Base-by-base conservation (phyloP, 2,797 vertebrate genomes). In the Tragopan temminckii region DNA sequence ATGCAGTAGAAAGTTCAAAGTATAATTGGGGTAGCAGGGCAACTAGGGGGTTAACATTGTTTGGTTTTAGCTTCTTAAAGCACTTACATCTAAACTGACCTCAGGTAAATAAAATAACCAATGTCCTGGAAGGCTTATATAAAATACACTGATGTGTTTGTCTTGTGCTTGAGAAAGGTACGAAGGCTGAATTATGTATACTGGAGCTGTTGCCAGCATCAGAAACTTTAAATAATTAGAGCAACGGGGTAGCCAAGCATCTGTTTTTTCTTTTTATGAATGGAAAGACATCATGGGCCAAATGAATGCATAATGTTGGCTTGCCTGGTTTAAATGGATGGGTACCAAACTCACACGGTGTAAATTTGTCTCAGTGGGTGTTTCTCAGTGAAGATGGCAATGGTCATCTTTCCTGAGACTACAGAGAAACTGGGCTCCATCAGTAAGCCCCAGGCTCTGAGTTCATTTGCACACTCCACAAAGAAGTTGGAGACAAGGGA, bases 141-240 rank as follows among this genome's bases (percentile, higher is more conserved):
- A 79, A 96, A 95, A 76, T 50, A 95, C 77, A 94, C 74, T 92
- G 77, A 94, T 59, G 76, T 75, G 46, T 85, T 94, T 95, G 92
- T 95, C 72, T 90, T 78, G 50, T 85, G 83, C 88, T 93, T 95
- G 90, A 94, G 77, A 91, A 93, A 88, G 48, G 66, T 70, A 64
- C 0, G 62, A 52, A 84, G 76, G 43, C 50, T 92, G 69, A 94
- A 89, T 90, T 95, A 93, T 68, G 63, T 45, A 74, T 76, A 57
- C 43, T 68, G 52, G 57, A 50, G 52, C 59, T 1, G 13, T 48
- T 92, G 94, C 90, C 94, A 95, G 57, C 74, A 88, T 86, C 85
- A 95, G 85, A 86, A 96, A 89, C n/a, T 38, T 91, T 64, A 92
- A 93, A 81, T 89, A 96, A 86, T 96, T 89, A 94, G 76, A 89